These are phyloP conservation scores for Drosophila micromelanica DNA, from an alignment of 1,140 invertebrate species.

Conservation along the genomic window DNA sequence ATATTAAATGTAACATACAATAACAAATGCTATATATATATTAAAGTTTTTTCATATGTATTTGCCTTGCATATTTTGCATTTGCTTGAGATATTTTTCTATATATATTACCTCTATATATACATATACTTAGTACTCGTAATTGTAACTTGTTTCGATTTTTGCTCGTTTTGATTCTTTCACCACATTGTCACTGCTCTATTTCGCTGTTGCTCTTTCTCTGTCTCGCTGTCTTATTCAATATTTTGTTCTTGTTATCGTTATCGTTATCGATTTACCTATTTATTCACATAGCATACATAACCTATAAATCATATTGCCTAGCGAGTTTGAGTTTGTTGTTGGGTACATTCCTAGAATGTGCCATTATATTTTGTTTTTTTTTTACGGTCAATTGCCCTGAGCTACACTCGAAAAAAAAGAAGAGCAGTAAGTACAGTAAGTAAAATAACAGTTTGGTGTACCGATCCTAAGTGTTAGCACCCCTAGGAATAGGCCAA, in stretches of 20 bases:
- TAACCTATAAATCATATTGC: constrained; percentile 18
- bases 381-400: constrained; percentile 19
- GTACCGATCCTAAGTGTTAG: constrained; percentile 19
- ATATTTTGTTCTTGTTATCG: constrained; percentile 49
- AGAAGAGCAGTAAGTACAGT: constrained; percentile 49
- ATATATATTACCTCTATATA: constrained; percentile 23
- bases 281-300: constrained; percentile 28
- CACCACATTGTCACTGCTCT: constrained; percentile 3
- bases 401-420: constrained; percentile 5
- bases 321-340: constrained; percentile 34
- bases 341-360: constrained; percentile 41
- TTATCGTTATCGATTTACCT: constrained; percentile 25
- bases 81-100: constrained; percentile 65
- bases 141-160: constrained; percentile 49
- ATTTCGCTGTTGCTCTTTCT: constrained; percentile 34
- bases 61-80: constrained; percentile 53
- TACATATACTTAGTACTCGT: constrained; percentile 35
- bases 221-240: constrained; percentile 52
- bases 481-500: constrained; percentile 14
- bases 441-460: constrained; percentile 30
- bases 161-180: constrained; percentile 40
- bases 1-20: constrained; percentile 36
- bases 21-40: constrained; percentile 19
- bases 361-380: constrained; percentile 32
- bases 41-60: constrained; percentile 22